Base-by-base conservation (phyloP, 2,888 invertebrate genomes). In the Andrena fulva region DNA sequence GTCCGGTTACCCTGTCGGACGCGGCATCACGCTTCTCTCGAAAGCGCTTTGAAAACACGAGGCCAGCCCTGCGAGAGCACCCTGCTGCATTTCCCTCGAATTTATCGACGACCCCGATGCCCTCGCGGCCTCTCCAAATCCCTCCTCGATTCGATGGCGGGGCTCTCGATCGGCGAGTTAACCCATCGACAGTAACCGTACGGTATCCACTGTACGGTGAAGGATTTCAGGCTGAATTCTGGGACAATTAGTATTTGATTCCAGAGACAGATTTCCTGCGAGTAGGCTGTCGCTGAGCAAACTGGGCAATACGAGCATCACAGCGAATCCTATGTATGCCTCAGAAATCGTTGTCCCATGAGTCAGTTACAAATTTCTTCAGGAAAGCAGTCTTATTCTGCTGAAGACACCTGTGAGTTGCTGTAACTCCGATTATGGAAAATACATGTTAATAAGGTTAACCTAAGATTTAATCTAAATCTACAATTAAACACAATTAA, bases 71-170 rank as follows among this genome's bases (percentile, higher is more conserved):
- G 31, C 64, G n/a, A 48, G 78, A 42, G 67, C 59, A 77, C 63
- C 59, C 35, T 74, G 42, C 42, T 16, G 82, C 66, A 84, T 83
- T 90, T 83, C 87, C 83, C 82, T 89, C 85, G 77, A 84, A 86
- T 89, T 87, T 82, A 77, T 76, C 83, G 72, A 84, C 85, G 76
- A 82, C 84, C 84, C 68, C 77, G 82, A 77, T 85, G 77, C 62
- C 72, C 75, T 64, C 4, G 56, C 31, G 16, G n/a, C 12, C 66
- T 67, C 73, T 72, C 71, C 50, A 78, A 82, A 79, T 80, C 73
- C 67, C 71, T 66, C 60, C 48, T 56, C 66, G 20, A 70, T 67
- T 62, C 73, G 67, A 68, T 54, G 52, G 67, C 31, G n/a, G 20
- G 42, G 48, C 75, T 63, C 77, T 62, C 62, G 67, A 78, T 74